These are phyloP conservation scores for Nasonia vitripennis DNA, from an alignment of 1,140 invertebrate genomes.

Conservation along the genomic window DNA sequence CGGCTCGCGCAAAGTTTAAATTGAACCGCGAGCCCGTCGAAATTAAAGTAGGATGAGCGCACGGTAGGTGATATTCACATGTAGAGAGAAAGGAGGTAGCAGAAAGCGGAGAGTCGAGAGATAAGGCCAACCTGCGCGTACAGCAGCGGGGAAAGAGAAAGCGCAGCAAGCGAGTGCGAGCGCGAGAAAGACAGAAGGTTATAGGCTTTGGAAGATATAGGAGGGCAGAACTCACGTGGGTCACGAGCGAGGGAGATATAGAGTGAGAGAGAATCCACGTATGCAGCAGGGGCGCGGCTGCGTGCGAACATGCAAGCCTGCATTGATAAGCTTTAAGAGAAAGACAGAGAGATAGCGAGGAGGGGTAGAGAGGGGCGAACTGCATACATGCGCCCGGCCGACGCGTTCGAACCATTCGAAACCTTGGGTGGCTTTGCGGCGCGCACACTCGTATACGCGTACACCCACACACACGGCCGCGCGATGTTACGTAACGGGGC, in stretches of 20 bases:
- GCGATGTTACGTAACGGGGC: slow-evolving; percentile 65
- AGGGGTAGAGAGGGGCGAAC: slow-evolving; percentile 7
- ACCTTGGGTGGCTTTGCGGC: slow-evolving; percentile 7
- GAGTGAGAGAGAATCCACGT: slow-evolving; percentile 24
- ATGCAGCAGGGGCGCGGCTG: slow-evolving; percentile 58
- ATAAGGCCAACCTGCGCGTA: slow-evolving; percentile 57
- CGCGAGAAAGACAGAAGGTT: slow-evolving; percentile 58
- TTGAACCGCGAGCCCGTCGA: slow-evolving; percentile 64
- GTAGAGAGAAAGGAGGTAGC: slow-evolving; percentile 56
- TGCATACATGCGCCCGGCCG: slow-evolving; percentile 2
- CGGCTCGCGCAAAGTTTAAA: slow-evolving; percentile 71
- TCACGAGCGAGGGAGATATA: slow-evolving; percentile 53
- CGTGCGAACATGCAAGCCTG: slow-evolving; percentile 70
- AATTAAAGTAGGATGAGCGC: slow-evolving; percentile 48
- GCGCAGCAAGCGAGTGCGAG: slow-evolving; percentile 45
- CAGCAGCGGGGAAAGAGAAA: slow-evolving; percentile 54
- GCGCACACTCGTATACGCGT: background rate
- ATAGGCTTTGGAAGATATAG: slow-evolving; percentile 67
- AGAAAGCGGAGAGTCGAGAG: slow-evolving; percentile 60
- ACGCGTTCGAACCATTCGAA: slow-evolving; percentile 40
- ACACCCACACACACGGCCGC: slow-evolving; percentile 59
- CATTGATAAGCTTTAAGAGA: slow-evolving; percentile 70
- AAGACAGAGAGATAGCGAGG: slow-evolving; percentile 1
- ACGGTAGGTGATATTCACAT: slow-evolving; percentile 52
- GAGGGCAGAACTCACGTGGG: slow-evolving; percentile 62